Evolutionary conservation across 2,113 vertebrate genomes (phyloP), one percentile per base, ranked within the genome.

Genomic region (Corvus moneduloides): DNA sequence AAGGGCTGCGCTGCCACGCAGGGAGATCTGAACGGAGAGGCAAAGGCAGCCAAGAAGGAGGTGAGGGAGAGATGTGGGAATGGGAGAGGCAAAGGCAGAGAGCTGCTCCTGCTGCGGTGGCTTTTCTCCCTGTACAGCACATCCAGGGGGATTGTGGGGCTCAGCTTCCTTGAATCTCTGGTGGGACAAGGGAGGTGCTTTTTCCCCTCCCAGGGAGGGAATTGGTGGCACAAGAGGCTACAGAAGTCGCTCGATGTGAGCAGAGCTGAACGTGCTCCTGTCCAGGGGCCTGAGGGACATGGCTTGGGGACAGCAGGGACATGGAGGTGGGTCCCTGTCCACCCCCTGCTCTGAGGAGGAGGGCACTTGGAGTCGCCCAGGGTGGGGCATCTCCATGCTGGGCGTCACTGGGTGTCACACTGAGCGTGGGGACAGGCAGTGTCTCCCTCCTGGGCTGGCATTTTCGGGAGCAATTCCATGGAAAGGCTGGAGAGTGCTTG

Each of bases 1-100:
- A 97, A 97, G 67, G 35, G 94, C 1, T 33, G 82, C 1, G 13
- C 93, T 5, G 23, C 18, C 27, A 3, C 51, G 6, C 22, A 30
- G 2, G 77, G 63, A 17, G 33, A 83, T 1, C 11, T 88, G 39
- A 99, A 99, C 3, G 97, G 95, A 5, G 98, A 98, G 49, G 3
- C 15, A 2, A 98, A 97, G 76, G 79, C 24, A 0, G 3, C 51
- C 16, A 98, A 97, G 95, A 98, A 95, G 71, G 97, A 97, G 46
- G 98, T 98, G 66, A 94, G 91, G 49, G 52, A 13, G 43, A 32
- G 44, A 12, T 11, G 48, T 16, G 68, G 67, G 32, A 13, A 6
- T 7, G 35, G 97, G 91, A 5, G 97, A 96, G 32, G 62, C 5
- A 12, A 35, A 39, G 63, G 62, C 5, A 12, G 41, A 39, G 63